Conservation (phyloP, 1,140 invertebrate species). For the Hycleus phaleratus region DNA sequence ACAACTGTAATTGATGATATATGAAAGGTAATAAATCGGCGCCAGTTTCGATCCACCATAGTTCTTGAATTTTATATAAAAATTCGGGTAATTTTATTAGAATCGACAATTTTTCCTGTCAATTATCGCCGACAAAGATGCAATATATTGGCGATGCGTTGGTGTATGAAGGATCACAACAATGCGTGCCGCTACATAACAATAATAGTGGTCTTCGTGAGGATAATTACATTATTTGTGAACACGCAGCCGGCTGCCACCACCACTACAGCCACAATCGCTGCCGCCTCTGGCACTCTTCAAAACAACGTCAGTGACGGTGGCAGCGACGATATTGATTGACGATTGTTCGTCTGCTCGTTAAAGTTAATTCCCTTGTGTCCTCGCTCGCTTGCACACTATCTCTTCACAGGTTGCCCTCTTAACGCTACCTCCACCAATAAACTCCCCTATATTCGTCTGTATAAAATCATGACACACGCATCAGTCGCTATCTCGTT, state of each 20-base stretch:
- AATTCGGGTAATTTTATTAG: too few species aligned
- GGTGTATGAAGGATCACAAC: conserved; percentile 9
- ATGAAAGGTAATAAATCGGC: too few species aligned
- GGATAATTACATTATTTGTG: conserved; percentile 26
- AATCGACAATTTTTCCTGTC: too few species aligned
- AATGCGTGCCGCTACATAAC: conserved; percentile 6
- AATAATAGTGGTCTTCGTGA: conserved; percentile 12
- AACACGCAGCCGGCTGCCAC: conserved; percentile 17
- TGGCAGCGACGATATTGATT: conserved; percentile 21
- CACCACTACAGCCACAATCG: too few species aligned
- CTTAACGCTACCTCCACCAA: conserved; percentile 7
- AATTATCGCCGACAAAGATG: too few species aligned
- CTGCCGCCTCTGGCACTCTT: too few species aligned
- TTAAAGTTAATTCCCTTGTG: conserved; percentile 23
- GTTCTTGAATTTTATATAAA: too few species aligned
- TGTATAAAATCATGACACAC: neutral
- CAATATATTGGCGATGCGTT: neutral
- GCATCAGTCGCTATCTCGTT: neutral
- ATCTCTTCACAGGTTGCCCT: conserved; percentile 22
- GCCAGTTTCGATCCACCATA: too few species aligned
- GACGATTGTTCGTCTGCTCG: conserved; percentile 29
- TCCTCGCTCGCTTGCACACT: conserved; percentile 9
- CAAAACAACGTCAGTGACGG: neutral
- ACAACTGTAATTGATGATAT: too few species aligned
- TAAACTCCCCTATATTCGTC: neutral